Evolutionary conservation across 1,140 invertebrate species (phyloP).

Genomic region (Harpegnathos saltator): DNA sequence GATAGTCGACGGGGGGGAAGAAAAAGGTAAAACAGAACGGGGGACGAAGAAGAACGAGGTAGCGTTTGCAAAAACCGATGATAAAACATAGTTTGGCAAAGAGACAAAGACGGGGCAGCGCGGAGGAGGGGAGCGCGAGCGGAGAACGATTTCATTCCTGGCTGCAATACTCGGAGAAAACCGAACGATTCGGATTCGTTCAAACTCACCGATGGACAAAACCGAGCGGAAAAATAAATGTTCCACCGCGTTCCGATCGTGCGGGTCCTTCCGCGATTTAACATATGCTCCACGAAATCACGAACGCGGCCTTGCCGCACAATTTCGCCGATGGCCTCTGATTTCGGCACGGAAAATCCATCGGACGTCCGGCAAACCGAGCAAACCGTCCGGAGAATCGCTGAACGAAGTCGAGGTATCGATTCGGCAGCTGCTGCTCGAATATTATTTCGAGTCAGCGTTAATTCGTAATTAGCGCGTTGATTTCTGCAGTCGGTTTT

Average conservation of each 20-base stretch:
- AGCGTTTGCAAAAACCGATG: conserved; percentile 41
- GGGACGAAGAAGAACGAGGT: conserved; percentile 40
- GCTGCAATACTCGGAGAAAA: conserved; percentile 56
- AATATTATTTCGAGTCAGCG: too few species aligned
- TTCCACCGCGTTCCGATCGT: conserved; percentile 27
- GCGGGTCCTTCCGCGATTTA: conserved; percentile 47
- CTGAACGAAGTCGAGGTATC: background rate
- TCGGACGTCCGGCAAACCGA: background rate
- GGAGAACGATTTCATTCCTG: conserved; percentile 47
- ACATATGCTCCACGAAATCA: conserved; percentile 52
- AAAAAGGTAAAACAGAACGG: background rate
- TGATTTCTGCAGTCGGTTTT: too few species aligned
- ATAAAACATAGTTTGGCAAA: conserved; percentile 53
- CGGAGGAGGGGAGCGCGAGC: background rate
- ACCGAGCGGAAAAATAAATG: conserved; percentile 55
- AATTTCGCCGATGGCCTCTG: conserved; percentile 33
- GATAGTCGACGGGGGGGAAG: background rate
- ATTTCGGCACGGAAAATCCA: conserved; percentile 28
- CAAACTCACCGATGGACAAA: conserved; percentile 45
- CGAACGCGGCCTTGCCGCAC: conserved; percentile 27
- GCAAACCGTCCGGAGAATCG: background rate
- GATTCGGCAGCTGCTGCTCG: too few species aligned
- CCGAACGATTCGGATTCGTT: conserved; percentile 56
- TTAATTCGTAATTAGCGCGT: too few species aligned
- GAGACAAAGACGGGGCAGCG: conserved; percentile 39